These are phyloP conservation scores for Chascanopsetta lugubris DNA, from an alignment of 2,113 vertebrate species.

Conservation along the genomic window DNA sequence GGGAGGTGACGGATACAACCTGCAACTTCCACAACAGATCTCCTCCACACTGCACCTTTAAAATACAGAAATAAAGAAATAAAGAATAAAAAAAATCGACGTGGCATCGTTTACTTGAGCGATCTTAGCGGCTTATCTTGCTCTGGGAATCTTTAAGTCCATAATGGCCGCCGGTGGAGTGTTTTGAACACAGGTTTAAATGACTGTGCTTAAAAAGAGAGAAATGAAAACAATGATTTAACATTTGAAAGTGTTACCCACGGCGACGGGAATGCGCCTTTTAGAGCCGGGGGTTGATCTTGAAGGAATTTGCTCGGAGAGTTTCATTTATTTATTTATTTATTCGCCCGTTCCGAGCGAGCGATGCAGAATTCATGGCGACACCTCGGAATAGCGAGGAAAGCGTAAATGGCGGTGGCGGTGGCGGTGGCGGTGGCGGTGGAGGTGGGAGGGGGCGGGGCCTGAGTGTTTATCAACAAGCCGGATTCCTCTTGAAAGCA, in stretches of 20 bases:
- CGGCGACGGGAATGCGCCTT: conserved; percentile 48
- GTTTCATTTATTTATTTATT: too few relatives aligned
- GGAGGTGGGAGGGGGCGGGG: background rate
- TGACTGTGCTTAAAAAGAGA: conserved; percentile 63
- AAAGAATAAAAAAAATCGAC: background rate
- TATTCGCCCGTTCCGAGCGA: conserved; percentile 5
- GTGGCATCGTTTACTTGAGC: conserved; percentile 50
- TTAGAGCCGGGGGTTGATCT: conserved; percentile 37
- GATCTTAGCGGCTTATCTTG: conserved; percentile 54
- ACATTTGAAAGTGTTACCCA: conserved; percentile 66
- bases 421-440: background rate
- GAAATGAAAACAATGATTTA: conserved; percentile 74
- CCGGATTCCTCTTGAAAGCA: conserved; percentile 68
- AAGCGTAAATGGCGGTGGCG: conserved; percentile 63
- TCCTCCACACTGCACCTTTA: too few relatives aligned
- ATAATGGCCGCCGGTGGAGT: conserved; percentile 66
- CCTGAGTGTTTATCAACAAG: conserved; percentile 65
- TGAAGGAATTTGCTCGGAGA: conserved; percentile 38
- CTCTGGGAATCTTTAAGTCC: conserved; percentile 68
- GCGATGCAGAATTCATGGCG: conserved; percentile 53
- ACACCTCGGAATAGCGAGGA: conserved; percentile 54
- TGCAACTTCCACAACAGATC: too few relatives aligned
- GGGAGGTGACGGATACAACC: too few relatives aligned
- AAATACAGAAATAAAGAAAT: too few relatives aligned
- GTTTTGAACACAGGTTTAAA: conserved; percentile 71